Conservation (phyloP, 2,113 vertebrate genomes). For the Malurus melanocephalus region DNA sequence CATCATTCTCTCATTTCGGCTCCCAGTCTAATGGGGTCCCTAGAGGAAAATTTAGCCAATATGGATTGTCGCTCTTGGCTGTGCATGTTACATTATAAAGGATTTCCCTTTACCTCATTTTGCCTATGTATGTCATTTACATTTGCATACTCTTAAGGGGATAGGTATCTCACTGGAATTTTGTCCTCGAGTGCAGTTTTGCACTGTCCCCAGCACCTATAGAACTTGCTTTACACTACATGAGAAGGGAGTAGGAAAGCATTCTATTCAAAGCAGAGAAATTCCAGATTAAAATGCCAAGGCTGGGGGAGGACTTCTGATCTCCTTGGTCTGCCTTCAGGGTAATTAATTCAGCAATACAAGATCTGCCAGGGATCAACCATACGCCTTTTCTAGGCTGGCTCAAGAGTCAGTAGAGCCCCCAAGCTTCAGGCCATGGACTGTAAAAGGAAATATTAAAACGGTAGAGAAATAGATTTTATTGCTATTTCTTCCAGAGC, state of each 20-base stretch:
- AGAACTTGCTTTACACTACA: neutral
- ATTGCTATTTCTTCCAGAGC: neutral
- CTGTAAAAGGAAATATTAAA: neutral
- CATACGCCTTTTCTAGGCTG: neutral
- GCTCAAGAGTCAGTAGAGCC: neutral
- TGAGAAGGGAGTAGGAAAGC: neutral
- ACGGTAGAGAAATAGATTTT: neutral
- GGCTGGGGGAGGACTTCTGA: neutral
- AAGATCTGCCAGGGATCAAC: neutral
- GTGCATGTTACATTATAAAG: neutral
- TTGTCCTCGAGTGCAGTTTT: neutral
- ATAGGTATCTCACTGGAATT: neutral
- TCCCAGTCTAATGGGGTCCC: neutral
- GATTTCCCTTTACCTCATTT: neutral
- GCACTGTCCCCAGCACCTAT: neutral
- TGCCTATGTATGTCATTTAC: neutral
- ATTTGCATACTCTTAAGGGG: neutral
- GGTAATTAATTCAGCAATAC: accelerated
- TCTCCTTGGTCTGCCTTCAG: neutral
- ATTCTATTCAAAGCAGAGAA: neutral
- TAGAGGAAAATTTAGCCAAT: neutral
- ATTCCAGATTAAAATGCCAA: neutral
- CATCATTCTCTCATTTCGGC: neutral
- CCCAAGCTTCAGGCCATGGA: accelerated
- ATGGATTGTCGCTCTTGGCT: neutral